These are phyloP conservation scores for Hedya salicella DNA, from an alignment of 2,888 invertebrate species.

Conservation along the genomic window DNA sequence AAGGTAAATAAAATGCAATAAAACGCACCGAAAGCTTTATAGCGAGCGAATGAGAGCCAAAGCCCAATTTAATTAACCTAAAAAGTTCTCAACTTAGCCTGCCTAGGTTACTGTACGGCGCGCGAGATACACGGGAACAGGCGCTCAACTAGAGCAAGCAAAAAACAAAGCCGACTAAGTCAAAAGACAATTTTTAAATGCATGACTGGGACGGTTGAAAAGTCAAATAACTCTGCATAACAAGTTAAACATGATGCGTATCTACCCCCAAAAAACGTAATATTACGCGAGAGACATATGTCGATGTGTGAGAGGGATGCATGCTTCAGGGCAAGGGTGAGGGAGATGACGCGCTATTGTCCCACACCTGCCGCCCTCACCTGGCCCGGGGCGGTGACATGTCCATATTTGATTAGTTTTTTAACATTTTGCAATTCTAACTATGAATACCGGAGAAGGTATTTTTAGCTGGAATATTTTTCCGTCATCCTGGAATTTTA, in stretches of 20 bases:
- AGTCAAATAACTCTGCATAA: slow-evolving; percentile 66
- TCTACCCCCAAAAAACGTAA: slow-evolving; percentile 69
- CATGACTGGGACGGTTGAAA: slow-evolving; percentile 65
- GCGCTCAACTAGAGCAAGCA: slow-evolving; percentile 62
- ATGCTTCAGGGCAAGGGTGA: slow-evolving; percentile 56
- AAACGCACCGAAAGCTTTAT: slow-evolving; percentile 10
- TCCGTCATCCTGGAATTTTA: background rate
- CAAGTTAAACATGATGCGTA: slow-evolving; percentile 59
- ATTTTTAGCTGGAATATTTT: slow-evolving; percentile 9
- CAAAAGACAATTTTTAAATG: slow-evolving; percentile 71
- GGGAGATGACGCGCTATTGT: slow-evolving; percentile 66
- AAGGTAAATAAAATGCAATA: slow-evolving; percentile 8
- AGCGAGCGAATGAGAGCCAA: slow-evolving; percentile 18
- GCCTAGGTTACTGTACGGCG: slow-evolving; percentile 54
- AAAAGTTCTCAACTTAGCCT: slow-evolving; percentile 55
- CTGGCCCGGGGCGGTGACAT: slow-evolving; percentile 64
- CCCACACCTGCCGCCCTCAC: slow-evolving; percentile 79
- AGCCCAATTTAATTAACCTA: slow-evolving; percentile 61
- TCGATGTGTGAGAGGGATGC: slow-evolving; percentile 56
- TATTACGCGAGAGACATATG: slow-evolving; percentile 67
- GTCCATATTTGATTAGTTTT: slow-evolving; percentile 81
- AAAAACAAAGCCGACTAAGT: slow-evolving; percentile 67
- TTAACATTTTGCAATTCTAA: slow-evolving; percentile 71
- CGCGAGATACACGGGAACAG: slow-evolving; percentile 51
- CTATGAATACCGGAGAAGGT: slow-evolving; percentile 55